phyloP scores from a whole-genome alignment of 2,888 invertebrate species.

The Macrophya annulata region DNA sequence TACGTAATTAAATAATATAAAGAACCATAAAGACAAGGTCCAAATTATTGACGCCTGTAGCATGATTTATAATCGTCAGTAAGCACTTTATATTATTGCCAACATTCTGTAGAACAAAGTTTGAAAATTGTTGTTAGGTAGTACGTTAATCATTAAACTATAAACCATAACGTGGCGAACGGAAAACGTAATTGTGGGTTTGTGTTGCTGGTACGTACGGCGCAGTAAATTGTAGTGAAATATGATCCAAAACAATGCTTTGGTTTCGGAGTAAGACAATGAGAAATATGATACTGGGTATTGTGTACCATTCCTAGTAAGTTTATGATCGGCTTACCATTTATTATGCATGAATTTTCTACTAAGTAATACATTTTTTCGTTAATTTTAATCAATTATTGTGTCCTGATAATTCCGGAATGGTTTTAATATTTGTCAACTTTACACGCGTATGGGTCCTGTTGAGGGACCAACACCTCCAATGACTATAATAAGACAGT shows the following conservation, averaged over 20 bases:
- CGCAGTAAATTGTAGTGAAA: slow-evolving; percentile 5
- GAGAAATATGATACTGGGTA: slow-evolving; percentile 9
- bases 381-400: neutral
- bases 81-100: neutral
- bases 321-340: neutral
- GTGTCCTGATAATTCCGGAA: neutral
- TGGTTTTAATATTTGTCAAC: too few relatives aligned
- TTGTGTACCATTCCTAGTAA: neutral
- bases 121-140: neutral
- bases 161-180: too few relatives aligned
- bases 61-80: neutral
- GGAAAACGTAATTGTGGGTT: neutral
- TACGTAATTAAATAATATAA: neutral
- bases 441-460: neutral
- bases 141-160: neutral
- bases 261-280: slow-evolving; percentile 22
- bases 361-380: neutral
- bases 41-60: neutral
- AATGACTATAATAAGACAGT: neutral
- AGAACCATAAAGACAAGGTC: neutral
- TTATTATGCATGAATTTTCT: neutral
- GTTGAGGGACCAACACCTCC: neutral
- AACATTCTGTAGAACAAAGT: neutral
- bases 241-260: slow-evolving; percentile 24
- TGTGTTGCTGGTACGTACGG: neutral